Percentiles rank a stretch among this genome's conserved stretches.
These are phyloP conservation scores for Polydrusus tereticollis DNA, from an alignment of 2,888 invertebrate species.

Conservation along the genomic window DNA sequence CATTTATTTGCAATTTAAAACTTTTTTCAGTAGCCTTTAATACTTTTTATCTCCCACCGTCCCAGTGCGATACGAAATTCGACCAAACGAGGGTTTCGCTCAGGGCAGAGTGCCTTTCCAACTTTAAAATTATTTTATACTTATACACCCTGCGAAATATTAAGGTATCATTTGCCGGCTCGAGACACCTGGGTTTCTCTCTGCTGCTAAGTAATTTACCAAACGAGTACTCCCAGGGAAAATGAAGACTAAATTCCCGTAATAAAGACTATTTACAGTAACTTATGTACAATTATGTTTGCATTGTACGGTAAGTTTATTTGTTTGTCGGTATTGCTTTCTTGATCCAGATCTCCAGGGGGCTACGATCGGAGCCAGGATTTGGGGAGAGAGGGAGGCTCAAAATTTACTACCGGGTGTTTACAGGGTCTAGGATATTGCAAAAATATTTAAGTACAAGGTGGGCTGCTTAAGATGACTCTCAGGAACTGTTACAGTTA, in stretches of 20 bases:
- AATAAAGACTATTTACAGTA: slow-evolving; percentile 43
- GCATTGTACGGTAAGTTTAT: slow-evolving; percentile 9
- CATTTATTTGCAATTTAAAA: not conserved
- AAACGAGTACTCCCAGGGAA: slow-evolving; percentile 42
- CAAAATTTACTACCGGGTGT: too few species aligned
- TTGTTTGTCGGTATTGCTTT: slow-evolving; percentile 7
- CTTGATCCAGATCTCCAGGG: not conserved
- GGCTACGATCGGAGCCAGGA: not conserved
- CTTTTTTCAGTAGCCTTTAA: not conserved
- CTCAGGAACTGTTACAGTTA: too few species aligned
- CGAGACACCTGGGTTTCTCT: slow-evolving; percentile 45
- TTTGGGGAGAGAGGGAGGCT: too few species aligned
- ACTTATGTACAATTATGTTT: slow-evolving; percentile 42
- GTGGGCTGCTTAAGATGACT: too few species aligned
- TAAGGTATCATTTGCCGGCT: slow-evolving; percentile 45
- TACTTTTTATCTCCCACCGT: not conserved
- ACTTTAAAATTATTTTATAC: slow-evolving; percentile 45
- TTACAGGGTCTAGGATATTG: too few species aligned
- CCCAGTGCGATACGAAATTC: slow-evolving; percentile 12
- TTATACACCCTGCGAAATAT: slow-evolving; percentile 38
- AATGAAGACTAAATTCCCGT: slow-evolving; percentile 38
- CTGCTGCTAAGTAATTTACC: slow-evolving; percentile 46
- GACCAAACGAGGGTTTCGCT: slow-evolving; percentile 33
- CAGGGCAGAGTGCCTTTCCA: slow-evolving; percentile 39
- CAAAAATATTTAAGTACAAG: too few species aligned